Evolutionary conservation across 2,113 vertebrate genomes (phyloP).

Genomic region (Myodes glareolus): DNA sequence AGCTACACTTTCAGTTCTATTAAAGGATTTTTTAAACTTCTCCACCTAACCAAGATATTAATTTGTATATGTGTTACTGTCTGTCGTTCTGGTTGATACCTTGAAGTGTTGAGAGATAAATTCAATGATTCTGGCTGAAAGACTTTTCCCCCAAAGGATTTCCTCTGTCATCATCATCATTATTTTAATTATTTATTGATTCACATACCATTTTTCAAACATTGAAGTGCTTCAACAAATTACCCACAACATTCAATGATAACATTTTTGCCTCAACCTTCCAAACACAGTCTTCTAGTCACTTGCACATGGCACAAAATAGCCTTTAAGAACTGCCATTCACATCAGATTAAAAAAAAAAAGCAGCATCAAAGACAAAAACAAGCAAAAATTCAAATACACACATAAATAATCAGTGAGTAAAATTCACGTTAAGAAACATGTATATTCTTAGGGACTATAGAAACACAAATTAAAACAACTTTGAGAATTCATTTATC

Average conservation of each 20-base stretch:
- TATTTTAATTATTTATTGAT: slow-evolving; percentile 77
- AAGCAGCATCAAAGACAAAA: neutral
- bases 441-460: neutral
- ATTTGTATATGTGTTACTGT: slow-evolving; percentile 82
- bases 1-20: slow-evolving; percentile 83
- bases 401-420: slow-evolving; percentile 43
- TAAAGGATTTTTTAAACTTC: slow-evolving; percentile 83
- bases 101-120: slow-evolving; percentile 70
- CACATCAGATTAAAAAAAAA: neutral
- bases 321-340: neutral
- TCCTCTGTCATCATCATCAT: slow-evolving; percentile 60
- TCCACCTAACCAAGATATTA: slow-evolving; percentile 84
- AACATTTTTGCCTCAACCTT: neutral
- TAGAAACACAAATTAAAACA: neutral
- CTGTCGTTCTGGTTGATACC: slow-evolving; percentile 66
- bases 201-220: slow-evolving; percentile 45
- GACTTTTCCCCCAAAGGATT: slow-evolving; percentile 67
- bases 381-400: slow-evolving; percentile 39
- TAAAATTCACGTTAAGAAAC: slow-evolving; percentile 18
- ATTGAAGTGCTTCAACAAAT: slow-evolving; percentile 62
- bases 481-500: neutral
- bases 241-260: slow-evolving; percentile 51
- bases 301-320: slow-evolving; percentile 7
- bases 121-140: slow-evolving; percentile 78
- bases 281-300: slow-evolving; percentile 61